A percentile compares a stretch with the other conserved stretches of the same genome.
Evolutionary conservation across 2,888 invertebrate species (phyloP).

Genomic region (Therioaphis trifolii): DNA sequence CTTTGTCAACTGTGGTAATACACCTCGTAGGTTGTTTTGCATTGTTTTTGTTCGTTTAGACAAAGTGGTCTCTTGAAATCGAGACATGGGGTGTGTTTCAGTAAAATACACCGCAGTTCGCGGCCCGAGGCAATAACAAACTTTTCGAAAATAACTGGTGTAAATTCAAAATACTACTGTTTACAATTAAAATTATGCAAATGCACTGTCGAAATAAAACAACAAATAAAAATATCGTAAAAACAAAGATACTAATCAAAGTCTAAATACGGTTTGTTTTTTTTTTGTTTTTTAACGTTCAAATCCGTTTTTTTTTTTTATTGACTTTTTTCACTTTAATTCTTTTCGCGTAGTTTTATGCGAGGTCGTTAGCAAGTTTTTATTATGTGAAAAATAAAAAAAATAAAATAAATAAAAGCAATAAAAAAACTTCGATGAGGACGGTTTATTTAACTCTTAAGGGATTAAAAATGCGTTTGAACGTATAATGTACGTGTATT

Average conservation of each 20-base stretch:
- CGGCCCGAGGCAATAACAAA: background rate
- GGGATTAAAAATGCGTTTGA: background rate
- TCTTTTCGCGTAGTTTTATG: background rate
- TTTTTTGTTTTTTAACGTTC: background rate
- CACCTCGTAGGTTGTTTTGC: too few relatives aligned
- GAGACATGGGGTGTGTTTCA: too few relatives aligned
- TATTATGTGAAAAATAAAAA: background rate
- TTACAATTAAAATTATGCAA: slow-evolving; percentile 14
- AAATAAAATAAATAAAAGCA: background rate
- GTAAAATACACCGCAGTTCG: background rate
- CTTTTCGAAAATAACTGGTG: background rate
- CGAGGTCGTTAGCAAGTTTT: background rate
- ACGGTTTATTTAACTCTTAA: background rate
- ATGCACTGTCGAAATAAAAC: background rate
- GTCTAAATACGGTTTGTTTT: slow-evolving; percentile 24
- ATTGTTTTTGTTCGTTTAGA: too few relatives aligned
- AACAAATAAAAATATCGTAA: background rate
- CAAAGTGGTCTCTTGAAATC: too few relatives aligned
- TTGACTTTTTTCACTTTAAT: slow-evolving; percentile 14
- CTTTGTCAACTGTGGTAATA: too few relatives aligned
- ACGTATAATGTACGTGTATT: background rate
- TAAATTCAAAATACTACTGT: background rate
- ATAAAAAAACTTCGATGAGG: background rate
- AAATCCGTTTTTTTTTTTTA: slow-evolving; percentile 12
- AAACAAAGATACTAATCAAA: background rate